Evolutionary conservation across 2,113 vertebrate genomes (phyloP), one percentile per base, ranked within the genome.

Genomic region (Lepidothrix coronata): DNA sequence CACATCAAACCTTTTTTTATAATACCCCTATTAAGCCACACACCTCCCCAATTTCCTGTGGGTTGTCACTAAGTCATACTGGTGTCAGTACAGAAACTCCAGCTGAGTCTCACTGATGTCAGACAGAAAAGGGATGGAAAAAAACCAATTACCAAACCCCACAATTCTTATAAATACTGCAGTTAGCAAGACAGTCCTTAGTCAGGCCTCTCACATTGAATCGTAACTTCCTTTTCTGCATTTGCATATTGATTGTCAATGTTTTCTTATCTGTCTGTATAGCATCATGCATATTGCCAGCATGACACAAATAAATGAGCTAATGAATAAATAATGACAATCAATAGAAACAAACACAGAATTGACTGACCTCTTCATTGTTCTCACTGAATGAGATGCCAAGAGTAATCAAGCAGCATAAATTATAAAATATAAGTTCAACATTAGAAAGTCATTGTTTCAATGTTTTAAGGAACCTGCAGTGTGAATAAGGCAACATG

Each of bases 271-370:
- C 75, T 74, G 22, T 43, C 83, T 87, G 31, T n/a, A 12, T 30
- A 65, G 31, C 16, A 61, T 75, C 61, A 31, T 44, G n/a, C 70
- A 18, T 77, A 78, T 11, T 93, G 82, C 51, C 8, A 3, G 55
- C 78, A 55, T 48, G 63, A 85, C 65, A 95, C 33, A 95, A 96
- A 84, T 94, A 96, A 95, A 95, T 0, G 49, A 93, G 61, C 20
- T 95, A 93, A 96, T 97, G 88, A 96, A 96, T 96, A 96, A 97
- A 93, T 96, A 95, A 96, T 78, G 91, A 5, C 37, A 93, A 94
- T 94, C 90, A 94, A 89, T 78, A 62, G 57, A 92, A 97, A 93
- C 82, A 96, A 93, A 92, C 88, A 83, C 3, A 74, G 71, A 78
- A 81, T 41, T 86, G 75, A 86, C 65, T 61, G 58, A 41, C 48